Percentiles rank a stretch among this genome's conserved stretches.
Evolutionary conservation across 1,140 invertebrate genomes (phyloP).

Genomic region (Choristoneura fumiferana): DNA sequence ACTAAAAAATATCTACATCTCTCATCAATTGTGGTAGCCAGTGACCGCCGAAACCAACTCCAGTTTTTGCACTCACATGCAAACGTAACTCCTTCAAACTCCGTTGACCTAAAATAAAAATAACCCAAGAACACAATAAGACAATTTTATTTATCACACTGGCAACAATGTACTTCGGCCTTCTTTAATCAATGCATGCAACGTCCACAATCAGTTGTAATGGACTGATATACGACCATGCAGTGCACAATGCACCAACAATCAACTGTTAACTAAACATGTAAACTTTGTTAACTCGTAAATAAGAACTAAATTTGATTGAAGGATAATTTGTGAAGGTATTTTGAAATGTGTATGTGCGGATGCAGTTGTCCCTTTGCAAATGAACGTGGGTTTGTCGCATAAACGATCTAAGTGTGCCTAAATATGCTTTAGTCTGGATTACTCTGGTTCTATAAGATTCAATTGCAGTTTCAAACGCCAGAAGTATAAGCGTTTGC

Average conservation of each 20-base stretch:
- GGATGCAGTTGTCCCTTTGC: constrained; percentile 55
- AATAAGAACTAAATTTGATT: neutral
- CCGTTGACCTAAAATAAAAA: constrained; percentile 12
- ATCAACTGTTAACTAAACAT: neutral
- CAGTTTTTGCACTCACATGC: neutral
- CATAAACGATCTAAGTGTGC: neutral
- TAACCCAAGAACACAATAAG: constrained; percentile 3
- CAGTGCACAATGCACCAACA: constrained; percentile 8
- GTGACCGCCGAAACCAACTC: neutral
- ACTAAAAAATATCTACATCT: no score
- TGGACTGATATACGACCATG: constrained; percentile 43
- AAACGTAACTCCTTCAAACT: neutral
- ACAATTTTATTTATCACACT: constrained; percentile 8
- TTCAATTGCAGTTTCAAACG: no score
- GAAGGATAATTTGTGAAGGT: neutral
- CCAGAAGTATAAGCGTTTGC: no score
- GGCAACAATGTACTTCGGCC: constrained; percentile 36
- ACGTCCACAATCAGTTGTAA: constrained; percentile 65
- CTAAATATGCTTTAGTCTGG: constrained; percentile 4
- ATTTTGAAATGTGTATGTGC: constrained; percentile 27
- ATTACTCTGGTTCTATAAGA: no score
- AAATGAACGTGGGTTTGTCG: constrained; percentile 55
- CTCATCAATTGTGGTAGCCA: no score
- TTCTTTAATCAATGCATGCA: constrained; percentile 59
- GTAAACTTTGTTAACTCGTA: neutral